Percentiles rank a stretch among this genome's conserved stretches.
phyloP scores from a whole-genome alignment of 2,888 invertebrate genomes.

The Xanthia icteritia region DNA sequence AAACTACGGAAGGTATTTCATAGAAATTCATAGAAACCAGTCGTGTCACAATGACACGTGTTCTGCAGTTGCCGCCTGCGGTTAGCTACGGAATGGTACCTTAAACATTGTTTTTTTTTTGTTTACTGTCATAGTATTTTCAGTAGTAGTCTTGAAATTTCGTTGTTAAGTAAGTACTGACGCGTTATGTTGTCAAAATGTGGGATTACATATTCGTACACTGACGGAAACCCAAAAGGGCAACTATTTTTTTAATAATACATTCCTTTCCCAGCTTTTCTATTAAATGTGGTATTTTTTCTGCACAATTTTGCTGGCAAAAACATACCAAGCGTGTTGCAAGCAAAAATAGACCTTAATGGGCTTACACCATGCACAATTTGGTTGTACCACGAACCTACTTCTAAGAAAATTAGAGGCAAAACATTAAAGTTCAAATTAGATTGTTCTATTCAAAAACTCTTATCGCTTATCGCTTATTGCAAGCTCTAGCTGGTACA shows the following conservation, averaged over 20 bases:
- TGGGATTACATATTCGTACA: no score
- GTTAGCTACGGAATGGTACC: no score
- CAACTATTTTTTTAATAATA: not conserved
- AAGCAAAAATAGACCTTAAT: not conserved
- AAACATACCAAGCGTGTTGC: not conserved
- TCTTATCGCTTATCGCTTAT: slow-evolving; percentile 51
- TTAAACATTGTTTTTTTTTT: no score
- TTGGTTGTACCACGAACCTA: not conserved
- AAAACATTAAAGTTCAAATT: not conserved
- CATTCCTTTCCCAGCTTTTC: not conserved
- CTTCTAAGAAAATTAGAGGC: not conserved
- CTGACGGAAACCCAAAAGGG: not conserved
- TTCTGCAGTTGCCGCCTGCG: no score
- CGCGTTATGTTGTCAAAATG: no score
- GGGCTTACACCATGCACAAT: not conserved
- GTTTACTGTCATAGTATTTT: no score
- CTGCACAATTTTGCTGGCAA: not conserved
- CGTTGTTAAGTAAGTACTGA: not conserved
- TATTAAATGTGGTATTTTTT: not conserved
- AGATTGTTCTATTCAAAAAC: not conserved
- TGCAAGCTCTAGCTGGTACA: slow-evolving; percentile 41
- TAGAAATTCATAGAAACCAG: no score
- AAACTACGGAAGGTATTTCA: no score
- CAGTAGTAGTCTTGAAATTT: not conserved
- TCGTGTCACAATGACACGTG: no score